These are phyloP conservation scores for Onychorhynchus coronatus DNA, from an alignment of 2,113 vertebrate genomes.

Conservation along the genomic window DNA sequence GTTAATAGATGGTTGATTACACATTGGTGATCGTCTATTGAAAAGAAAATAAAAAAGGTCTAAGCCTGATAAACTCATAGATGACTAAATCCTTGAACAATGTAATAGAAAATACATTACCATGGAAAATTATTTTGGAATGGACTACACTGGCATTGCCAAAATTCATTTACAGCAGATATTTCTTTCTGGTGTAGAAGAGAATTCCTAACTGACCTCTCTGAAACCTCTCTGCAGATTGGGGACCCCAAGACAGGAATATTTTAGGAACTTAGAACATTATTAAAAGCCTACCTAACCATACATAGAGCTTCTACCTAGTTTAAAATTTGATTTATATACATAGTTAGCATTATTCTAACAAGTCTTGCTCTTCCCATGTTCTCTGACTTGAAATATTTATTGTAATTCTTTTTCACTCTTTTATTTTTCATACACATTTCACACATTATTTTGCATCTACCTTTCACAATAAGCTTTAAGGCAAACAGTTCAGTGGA, in stretches of 20 bases:
- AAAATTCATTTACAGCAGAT: not conserved
- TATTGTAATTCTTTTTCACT: not conserved
- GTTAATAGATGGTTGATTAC: conserved; percentile 95
- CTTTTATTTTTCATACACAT: not conserved
- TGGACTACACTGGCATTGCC: not conserved
- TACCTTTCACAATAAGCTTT: not conserved
- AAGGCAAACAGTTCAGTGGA: not conserved
- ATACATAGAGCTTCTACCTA: not conserved
- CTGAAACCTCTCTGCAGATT: not conserved
- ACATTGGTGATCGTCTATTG: conserved; percentile 94
- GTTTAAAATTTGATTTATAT: not conserved
- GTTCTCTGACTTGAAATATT: not conserved
- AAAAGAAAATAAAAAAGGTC: conserved; percentile 13
- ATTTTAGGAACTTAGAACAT: not conserved
- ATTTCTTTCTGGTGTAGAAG: not conserved
- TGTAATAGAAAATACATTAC: not conserved
- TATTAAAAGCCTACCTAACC: not conserved
- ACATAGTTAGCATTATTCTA: not conserved
- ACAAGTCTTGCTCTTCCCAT: not conserved
- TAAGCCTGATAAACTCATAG: not conserved
- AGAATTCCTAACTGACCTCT: not conserved
- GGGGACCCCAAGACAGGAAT: not conserved
- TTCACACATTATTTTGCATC: not conserved
- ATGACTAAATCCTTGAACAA: not conserved
- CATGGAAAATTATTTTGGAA: not conserved